Base-by-base conservation (phyloP, 1,140 invertebrate genomes). In the Drosophila ohnishii region DNA sequence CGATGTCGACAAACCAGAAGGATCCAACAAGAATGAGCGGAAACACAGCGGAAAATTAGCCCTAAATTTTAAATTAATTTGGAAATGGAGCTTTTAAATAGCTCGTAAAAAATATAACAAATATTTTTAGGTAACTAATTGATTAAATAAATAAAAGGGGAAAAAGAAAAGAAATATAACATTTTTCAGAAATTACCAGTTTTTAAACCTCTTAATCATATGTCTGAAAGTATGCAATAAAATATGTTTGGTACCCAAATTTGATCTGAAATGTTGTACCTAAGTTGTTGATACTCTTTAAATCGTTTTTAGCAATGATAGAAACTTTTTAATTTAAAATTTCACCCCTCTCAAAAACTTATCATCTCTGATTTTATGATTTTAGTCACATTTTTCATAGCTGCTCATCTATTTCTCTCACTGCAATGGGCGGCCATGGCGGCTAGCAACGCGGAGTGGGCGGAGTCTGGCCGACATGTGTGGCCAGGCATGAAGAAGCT, bases 401-500 rank as follows among this genome's bases (percentile, higher is more conserved):
- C 22, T 14, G 0, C 6, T 4, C 0, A 11, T 0, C 16, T 5
- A 22, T 37, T 67, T 67, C 10, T 42, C 13, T 4, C 65, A 25
- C 47, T 69, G 65, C 0, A 35, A 5, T n/a, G 39, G 45, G 25
- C n/a, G 19, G 39, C 16, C 47, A 40, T 42, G 56, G 25, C 13
- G 55, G 11, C 5, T 19, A 30, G 22, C 55, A 25, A 39, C 53
- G 58, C 58, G 35, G 45, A 22, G 28, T 34, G 32, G 42, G 45
- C 39, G 62, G 35, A 48, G 55, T 51, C 57, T 80, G 82, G 75
- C 82, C 79, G 79, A 87, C 82, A 87, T 87, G 84, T 88, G 83
- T 87, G 83, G 83, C 82, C 82, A 83, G 84, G 84, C 82, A 86
- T 86, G 76, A 84, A 85, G 81, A 75, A 78, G 80, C 81, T 83